These are phyloP conservation scores for Bostrychus sinensis DNA, from an alignment of 2,113 vertebrate species.

Conservation along the genomic window DNA sequence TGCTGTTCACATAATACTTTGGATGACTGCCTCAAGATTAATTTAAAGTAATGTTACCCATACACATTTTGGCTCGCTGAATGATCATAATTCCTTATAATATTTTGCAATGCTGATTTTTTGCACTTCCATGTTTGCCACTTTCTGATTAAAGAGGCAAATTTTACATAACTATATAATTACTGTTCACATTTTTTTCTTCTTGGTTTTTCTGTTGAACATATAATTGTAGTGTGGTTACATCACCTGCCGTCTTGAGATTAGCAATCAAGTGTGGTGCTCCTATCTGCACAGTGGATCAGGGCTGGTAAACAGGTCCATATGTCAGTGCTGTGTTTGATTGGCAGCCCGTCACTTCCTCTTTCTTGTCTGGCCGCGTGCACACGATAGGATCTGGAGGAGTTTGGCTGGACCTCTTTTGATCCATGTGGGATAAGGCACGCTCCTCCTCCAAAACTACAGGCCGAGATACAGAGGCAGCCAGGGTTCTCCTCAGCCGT, in stretches of 20 bases:
- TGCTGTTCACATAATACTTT: neutral
- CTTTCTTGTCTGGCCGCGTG: conserved; percentile 53
- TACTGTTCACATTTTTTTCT: conserved; percentile 9
- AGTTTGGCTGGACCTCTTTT: conserved; percentile 56
- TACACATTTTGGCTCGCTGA: too few species aligned
- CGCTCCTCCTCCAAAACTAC: conserved; percentile 35
- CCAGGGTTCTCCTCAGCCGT: conserved; percentile 24
- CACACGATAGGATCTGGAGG: conserved; percentile 75
- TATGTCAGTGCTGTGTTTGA: conserved; percentile 69
- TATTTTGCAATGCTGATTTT: neutral
- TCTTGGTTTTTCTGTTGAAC: conserved; percentile 20
- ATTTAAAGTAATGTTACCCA: too few species aligned
- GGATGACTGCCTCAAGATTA: neutral
- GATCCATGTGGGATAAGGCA: conserved; percentile 58
- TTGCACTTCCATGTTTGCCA: neutral
- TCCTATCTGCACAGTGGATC: conserved; percentile 71
- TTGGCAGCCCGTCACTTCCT: conserved; percentile 78
- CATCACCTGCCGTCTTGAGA: conserved; percentile 51
- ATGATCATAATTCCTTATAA: too few species aligned
- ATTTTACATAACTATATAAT: conserved; percentile 9
- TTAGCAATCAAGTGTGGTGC: conserved; percentile 52
- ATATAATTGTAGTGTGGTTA: conserved; percentile 36
- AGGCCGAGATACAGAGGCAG: conserved; percentile 36
- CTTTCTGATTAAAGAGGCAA: neutral
- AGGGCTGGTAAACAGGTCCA: conserved; percentile 74